Evolutionary conservation across 2,888 invertebrate genomes (phyloP), one percentile per base, ranked within the genome.

Genomic region (Drosophila tripunctata): DNA sequence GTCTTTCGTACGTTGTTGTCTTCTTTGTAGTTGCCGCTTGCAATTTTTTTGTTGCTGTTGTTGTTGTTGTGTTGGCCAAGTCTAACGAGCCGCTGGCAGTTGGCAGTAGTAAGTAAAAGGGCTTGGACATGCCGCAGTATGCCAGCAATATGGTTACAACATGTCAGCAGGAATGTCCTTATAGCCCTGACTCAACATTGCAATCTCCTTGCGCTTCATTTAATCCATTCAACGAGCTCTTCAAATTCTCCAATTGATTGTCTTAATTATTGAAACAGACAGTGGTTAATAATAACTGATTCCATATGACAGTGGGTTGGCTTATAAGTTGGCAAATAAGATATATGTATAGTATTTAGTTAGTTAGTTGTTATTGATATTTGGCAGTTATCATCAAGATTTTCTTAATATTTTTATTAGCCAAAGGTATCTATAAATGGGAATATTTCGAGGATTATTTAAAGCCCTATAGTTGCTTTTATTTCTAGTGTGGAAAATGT

Each of bases 1-100:
- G 52, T 55, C 70, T 85, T 80, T 85, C 66, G 21, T 33, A 47
- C 30, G 30, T 31, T 38, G 38, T 51, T 24, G 41, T 41, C 33
- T 58, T 54, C 70, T 85, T 80, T 80, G 83, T 83, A 76, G 83
- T 79, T 80, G 76, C 79, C 79, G 86, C 79, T 55, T 62, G 47
- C 69, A 71, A 75, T 71, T 65, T 22, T 31, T 38, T 14, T 19
- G 12, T 50, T 36, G 19, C 12, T n/a, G 10, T 17, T 19, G 6
- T 35, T 12, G 15, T 33, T 52, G 21, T 40, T 5, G 21, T 55
- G 33, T 17, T 24, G 67, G 36, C 48, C 44, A 58, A 56, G 70
- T 72, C 72, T 75, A 72, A 75, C 72, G 60, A 72, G 72, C 51
- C 69, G 63, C 55, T 73, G 64, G 64, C 57, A 69, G 75, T 56